These are phyloP conservation scores for Mareca strepera DNA, from an alignment of 2,797 vertebrate species.

Conservation along the genomic window DNA sequence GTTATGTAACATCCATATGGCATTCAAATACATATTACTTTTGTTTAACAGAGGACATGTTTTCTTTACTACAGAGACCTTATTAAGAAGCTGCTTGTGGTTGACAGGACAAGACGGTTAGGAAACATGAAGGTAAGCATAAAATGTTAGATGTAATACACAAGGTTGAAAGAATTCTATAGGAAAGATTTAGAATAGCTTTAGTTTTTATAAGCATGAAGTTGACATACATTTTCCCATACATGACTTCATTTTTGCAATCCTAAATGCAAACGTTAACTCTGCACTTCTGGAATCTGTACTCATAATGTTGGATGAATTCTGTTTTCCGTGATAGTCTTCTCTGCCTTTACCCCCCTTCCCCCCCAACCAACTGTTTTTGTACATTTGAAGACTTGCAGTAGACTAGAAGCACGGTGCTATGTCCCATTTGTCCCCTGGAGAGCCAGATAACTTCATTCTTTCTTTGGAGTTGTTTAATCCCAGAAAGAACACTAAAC, in stretches of 20 bases:
- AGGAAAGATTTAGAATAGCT: background rate
- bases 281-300: background rate
- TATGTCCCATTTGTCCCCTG: background rate
- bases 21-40: background rate
- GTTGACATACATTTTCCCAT: background rate
- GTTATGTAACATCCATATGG: background rate
- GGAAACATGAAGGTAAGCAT: slow-evolving; percentile 96
- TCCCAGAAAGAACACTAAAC: background rate
- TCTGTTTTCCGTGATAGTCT: background rate
- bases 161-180: background rate
- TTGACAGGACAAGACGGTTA: slow-evolving; percentile 90
- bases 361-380: background rate
- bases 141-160: background rate
- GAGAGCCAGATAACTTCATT: background rate
- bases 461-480: background rate
- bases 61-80: slow-evolving; percentile 86
- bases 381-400: background rate
- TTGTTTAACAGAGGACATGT: background rate
- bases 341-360: rapidly evolving
- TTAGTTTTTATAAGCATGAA: background rate
- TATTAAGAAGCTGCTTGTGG: slow-evolving; percentile 95
- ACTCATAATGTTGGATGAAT: background rate
- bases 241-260: background rate
- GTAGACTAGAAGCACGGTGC: background rate
- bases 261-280: background rate